Evolutionary conservation across 2,888 invertebrate genomes (phyloP).

Genomic region (Agonum fuliginosum): DNA sequence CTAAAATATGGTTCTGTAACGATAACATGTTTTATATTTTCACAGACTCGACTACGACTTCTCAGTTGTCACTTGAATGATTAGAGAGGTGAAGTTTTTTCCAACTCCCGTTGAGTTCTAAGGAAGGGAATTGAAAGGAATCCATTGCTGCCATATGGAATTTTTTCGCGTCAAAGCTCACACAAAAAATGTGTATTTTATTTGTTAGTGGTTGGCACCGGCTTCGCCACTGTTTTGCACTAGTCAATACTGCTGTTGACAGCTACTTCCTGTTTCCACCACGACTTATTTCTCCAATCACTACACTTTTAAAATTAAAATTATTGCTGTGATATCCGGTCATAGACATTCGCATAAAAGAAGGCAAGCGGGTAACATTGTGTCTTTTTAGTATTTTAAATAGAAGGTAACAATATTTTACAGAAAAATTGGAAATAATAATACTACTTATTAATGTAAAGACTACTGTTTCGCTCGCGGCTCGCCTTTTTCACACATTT

Average conservation of each 20-base stretch:
- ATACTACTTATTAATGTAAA: no score
- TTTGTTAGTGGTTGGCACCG: constrained; percentile 26
- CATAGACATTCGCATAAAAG: no score
- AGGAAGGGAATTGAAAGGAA: constrained; percentile 30
- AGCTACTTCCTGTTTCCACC: constrained; percentile 15
- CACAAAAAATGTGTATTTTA: constrained; percentile 47
- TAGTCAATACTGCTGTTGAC: not conserved
- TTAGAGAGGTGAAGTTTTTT: constrained; percentile 51
- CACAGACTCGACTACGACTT: not conserved
- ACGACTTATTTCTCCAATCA: not conserved
- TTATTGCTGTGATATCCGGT: no score
- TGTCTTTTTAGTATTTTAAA: no score
- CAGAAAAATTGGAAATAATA: no score
- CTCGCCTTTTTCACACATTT: no score
- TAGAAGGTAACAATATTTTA: no score
- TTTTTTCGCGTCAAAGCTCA: constrained; percentile 37
- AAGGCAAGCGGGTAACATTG: no score
- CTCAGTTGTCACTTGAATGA: constrained; percentile 51
- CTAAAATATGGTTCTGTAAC: constrained; percentile 55
- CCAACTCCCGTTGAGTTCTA: constrained; percentile 21
- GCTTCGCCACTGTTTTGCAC: not conserved
- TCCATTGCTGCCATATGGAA: constrained; percentile 28
- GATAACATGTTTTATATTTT: constrained; percentile 57
- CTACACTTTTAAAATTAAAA: no score
- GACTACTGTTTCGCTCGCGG: no score